A percentile compares a stretch with the other conserved stretches of the same genome.
Evolutionary conservation across 1,140 invertebrate genomes (phyloP).

Genomic region (Antheraea mylitta): DNA sequence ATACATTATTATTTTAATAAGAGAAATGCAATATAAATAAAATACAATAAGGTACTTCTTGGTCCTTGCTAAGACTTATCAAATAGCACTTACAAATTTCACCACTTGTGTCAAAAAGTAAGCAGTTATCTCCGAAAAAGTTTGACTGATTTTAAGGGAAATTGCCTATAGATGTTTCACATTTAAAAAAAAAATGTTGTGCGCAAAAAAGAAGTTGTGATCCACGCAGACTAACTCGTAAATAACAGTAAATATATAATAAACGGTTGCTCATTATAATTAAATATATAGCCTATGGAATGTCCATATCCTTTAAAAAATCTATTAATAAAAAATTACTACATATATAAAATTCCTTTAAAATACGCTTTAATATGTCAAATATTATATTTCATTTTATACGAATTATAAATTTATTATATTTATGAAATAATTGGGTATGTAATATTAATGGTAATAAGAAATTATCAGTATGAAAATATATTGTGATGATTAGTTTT

Average conservation of each 20-base stretch:
- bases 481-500: slow-evolving; percentile 3
- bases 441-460: neutral
- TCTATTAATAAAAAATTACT: slow-evolving; percentile 2
- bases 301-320: slow-evolving; percentile 38
- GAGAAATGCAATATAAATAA: no score
- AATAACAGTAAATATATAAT: neutral
- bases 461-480: neutral
- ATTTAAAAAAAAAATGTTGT: no score
- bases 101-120: neutral
- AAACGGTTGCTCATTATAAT: slow-evolving; percentile 2
- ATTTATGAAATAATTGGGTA: no score
- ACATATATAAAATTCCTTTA: slow-evolving; percentile 27
- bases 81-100: neutral
- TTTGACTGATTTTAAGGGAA: no score
- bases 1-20: neutral
- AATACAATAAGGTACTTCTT: no score
- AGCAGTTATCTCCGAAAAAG: neutral
- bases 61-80: no score
- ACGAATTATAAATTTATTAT: slow-evolving; percentile 24
- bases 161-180: no score
- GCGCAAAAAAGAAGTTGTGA: no score
- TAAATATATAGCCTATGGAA: slow-evolving; percentile 6
- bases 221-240: no score
- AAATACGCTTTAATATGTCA: slow-evolving; percentile 45
- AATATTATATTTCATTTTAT: slow-evolving; percentile 31